Base-by-base conservation (phyloP, 2,113 vertebrate genomes). In the Phodopus roborovskii region DNA sequence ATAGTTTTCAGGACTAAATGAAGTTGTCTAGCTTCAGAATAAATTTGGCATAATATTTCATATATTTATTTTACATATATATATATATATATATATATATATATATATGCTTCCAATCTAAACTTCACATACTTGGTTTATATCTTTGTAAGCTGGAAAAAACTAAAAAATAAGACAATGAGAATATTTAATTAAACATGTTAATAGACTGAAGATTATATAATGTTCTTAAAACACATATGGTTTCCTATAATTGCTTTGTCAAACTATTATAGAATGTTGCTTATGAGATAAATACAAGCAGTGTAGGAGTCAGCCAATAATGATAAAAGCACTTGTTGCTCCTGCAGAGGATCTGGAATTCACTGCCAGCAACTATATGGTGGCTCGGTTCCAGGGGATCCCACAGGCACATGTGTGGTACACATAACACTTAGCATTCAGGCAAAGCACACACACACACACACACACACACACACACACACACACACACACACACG, bases 1-100 rank as follows among this genome's bases (percentile, higher is more conserved):
- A 92, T 48, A 58, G 9, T 92, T 95, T 94, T 86, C 30, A 42
- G 68, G 17, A 66, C 19, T n/a, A 60, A 39, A 73, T 88, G 88
- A 28, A 75, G 50, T 88, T 84, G 28, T 79, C 48, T 92, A 84
- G 48, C 24, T 90, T 90, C 50, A 84, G 87, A 70, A 79, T 39
- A 85, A 88, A 74, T 48, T 56, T 92, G 70, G 68, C 42, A 66
- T 85, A 62, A 50, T 42, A 95, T 11, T 36, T 20, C 19, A 56
- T 90, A 79, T 85, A 92, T 92, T 83, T 56, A 58, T 83, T 95
- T 96, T 92, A n/a, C 73, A 71, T 70, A 91, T 93, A 66, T 9
- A 66, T 53, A 36, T 71, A 56, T 82, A n/a, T n/a, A n/a, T n/a
- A n/a, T n/a, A n/a, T n/a, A n/a, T 73, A 71, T 70, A 91, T 93